Base-by-base conservation (phyloP, 1,140 invertebrate species). In the Akabosia matsudoensis region DNA sequence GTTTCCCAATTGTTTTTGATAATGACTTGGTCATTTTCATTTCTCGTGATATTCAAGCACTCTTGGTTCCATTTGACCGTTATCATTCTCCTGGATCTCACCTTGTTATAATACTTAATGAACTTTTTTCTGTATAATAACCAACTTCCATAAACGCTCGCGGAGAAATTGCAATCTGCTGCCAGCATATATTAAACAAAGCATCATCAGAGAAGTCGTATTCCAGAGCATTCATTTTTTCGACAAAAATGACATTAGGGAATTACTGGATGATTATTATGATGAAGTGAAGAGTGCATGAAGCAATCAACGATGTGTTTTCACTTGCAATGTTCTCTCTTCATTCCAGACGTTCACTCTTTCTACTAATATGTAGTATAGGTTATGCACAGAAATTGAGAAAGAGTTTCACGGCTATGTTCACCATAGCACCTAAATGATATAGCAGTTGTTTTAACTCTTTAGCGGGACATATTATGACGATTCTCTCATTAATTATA, bases 41-140 rank as follows among this genome's bases (percentile, higher is more conserved):
- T 56, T 56, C 54, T 56, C 54, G 54, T 56, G 54, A 56, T 22
- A 56, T n/a, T 24, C 54, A 56, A 56, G 54, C 24, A 22, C 24
- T 56, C 24, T 56, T 22, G 24, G 13, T 22, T 56, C 22, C 54
- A 24, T 24, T 56, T 22, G 54, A 24, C 10, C 54, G 22, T 56
- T 16, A 56, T 56, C 54, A 22, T 56, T 56, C 54, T 22, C 14
- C 24, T 56, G 24, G 24, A 56, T 56, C 54, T 56, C 54, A 56
- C 54, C 54, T 56, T 56, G 54, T 56, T 56, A 56, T 56, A 56
- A 56, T 56, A 56, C 54, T 56, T 56, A 56, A 56, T 56, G 54
- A 56, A 56, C 13, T 22, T 13, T 7, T 56, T 56, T 45, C 7
- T 18, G 18, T 45, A 10, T 10, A 10, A 45, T 45, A 45, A 45